A percentile compares a stretch with the other conserved stretches of the same genome.
Evolutionary conservation across 2,113 vertebrate species (phyloP).

Genomic region (Argyrosomus japonicus): DNA sequence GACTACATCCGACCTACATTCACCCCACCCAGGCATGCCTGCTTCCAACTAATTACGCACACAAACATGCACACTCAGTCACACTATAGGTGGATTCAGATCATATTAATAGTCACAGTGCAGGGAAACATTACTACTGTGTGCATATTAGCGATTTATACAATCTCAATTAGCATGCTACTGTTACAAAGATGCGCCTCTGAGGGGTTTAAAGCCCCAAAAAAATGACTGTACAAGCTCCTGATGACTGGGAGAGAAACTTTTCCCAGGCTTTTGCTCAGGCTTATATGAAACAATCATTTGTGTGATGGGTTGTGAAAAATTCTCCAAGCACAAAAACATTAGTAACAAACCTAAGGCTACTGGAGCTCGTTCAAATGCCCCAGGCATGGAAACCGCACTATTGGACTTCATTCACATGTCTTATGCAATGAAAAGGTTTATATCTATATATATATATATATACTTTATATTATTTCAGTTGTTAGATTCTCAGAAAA

Average conservation of each 20-base stretch:
- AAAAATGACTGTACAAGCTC: slow-evolving; percentile 22
- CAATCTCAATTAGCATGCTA: slow-evolving; percentile 24
- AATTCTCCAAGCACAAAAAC: slow-evolving; percentile 52
- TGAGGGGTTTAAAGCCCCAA: slow-evolving; percentile 15
- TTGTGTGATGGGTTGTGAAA: slow-evolving; percentile 58
- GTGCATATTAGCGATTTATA: slow-evolving; percentile 21
- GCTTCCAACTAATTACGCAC: slow-evolving; percentile 68
- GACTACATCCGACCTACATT: slow-evolving; percentile 84
- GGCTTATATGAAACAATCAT: slow-evolving; percentile 53
- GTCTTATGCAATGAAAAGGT: slow-evolving; percentile 44
- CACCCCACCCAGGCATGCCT: slow-evolving; percentile 70
- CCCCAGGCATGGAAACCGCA: slow-evolving; percentile 38
- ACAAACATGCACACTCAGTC: slow-evolving; percentile 56
- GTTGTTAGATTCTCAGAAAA: slow-evolving; percentile 60
- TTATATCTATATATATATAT: slow-evolving; percentile 19
- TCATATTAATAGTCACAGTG: slow-evolving; percentile 19
- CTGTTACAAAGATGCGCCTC: slow-evolving; percentile 10
- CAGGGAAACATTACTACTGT: slow-evolving; percentile 10
- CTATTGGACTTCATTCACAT: slow-evolving; percentile 57
- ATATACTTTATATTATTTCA: slow-evolving; percentile 30
- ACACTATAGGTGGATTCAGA: slow-evolving; percentile 55
- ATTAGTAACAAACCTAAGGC: slow-evolving; percentile 58
- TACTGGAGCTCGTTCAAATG: slow-evolving; percentile 50
- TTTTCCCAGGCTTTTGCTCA: slow-evolving; percentile 32
- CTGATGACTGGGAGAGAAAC: slow-evolving; percentile 42